Base-by-base conservation (phyloP, 2,113 vertebrate genomes). In the Chaetorhynchus papuensis region DNA sequence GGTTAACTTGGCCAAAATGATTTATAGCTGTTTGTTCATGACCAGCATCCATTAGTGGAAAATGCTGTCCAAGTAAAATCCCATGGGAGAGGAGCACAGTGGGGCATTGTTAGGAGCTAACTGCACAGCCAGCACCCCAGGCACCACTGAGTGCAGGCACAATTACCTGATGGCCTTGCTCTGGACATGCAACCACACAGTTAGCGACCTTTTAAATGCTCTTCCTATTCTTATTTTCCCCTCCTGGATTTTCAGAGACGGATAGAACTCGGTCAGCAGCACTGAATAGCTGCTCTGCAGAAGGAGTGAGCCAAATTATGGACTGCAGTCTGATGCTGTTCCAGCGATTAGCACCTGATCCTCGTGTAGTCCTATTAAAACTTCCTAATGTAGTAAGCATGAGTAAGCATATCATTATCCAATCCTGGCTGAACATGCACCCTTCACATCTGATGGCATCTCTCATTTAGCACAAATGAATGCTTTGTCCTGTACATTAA, bases 341-440 rank as follows among this genome's bases (percentile, higher is more conserved):
- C 49, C 93, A 82, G 69, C 1, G 6, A 91, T 89, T 82, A 96
- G 19, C 89, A 96, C 94, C 90, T 95, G 88, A 81, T 94, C 94
- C 92, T 93, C 24, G 4, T 15, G 5, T 47, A 80, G 83, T 63
- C 49, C 65, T 69, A 79, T 94, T 96, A 92, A 89, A 94, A 88
- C 83, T 95, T 96, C 68, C 31, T 91, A 72, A 96, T 86, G 85
- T 52, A 63, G 90, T 83, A 93, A 95, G 94, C 93, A 74, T 96
- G 95, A 94, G 90, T 39, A 94, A 92, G 94, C 96, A 96, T 95
- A 96, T 92, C 52, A 95, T 97, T 96, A 96, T 66, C 75, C 1
- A 15, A 49, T 78, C 68, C 85, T 94, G 52, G 68, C 22, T 96
- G 64, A 86, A 84, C 80, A 39, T 44, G 78, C 89, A 83, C 56